phyloP scores from a whole-genome alignment of 2,888 invertebrate species.

The Drosophila affinis region DNA sequence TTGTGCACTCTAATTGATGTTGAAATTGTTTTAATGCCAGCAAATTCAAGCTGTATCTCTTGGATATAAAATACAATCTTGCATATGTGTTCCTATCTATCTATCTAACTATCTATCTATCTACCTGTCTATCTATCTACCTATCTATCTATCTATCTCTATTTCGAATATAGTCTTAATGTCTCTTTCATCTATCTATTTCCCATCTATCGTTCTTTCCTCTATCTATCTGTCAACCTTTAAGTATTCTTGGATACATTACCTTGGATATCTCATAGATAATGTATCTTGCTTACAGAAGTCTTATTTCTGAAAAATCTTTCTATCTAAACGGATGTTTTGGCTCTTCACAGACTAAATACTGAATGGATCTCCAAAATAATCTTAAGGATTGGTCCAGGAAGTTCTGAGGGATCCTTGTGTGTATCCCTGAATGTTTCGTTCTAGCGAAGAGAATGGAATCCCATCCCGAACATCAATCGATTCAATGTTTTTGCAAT shows the following conservation, averaged over 20 bases:
- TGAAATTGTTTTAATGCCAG: background rate
- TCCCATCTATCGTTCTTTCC: no score
- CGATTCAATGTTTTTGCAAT: conserved; percentile 11
- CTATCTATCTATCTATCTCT: no score
- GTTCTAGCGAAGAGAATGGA: background rate
- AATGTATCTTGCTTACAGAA: no score
- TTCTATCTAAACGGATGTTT: background rate
- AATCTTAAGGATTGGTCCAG: background rate
- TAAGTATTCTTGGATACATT: no score
- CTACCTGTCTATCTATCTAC: no score
- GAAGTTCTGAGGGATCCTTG: background rate
- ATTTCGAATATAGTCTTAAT: no score
- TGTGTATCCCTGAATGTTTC: background rate
- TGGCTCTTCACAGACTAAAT: background rate
- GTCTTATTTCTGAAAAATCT: no score
- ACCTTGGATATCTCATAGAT: no score
- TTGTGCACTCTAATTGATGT: background rate
- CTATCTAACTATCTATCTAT: no score
- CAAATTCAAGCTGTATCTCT: background rate
- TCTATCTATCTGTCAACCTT: no score
- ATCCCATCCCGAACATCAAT: conserved; percentile 3
- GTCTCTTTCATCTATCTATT: no score
- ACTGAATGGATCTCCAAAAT: background rate
- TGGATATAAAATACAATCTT: background rate
- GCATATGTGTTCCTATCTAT: no score